Evolutionary conservation across 2,797 vertebrate genomes (phyloP).

Genomic region (Melanotaenia trifasciata): DNA sequence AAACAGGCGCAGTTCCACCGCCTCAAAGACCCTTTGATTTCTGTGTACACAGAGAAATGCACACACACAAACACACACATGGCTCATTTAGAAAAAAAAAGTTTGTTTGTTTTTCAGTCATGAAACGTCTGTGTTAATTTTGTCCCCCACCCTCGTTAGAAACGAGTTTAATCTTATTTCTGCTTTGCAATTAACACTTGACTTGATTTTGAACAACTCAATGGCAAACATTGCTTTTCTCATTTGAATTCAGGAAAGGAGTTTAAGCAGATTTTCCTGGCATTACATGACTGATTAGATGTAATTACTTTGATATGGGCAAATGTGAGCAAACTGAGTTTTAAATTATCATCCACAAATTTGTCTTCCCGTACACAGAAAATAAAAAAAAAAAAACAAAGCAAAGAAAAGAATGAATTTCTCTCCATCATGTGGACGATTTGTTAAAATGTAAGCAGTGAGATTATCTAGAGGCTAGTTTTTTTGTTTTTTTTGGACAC

Average conservation of each 20-base stretch:
- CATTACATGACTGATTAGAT: slow-evolving; percentile 45
- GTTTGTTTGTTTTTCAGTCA: background rate
- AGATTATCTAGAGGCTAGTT: slow-evolving; percentile 29
- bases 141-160: background rate
- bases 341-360: slow-evolving; percentile 29
- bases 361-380: slow-evolving; percentile 12
- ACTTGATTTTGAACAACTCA: slow-evolving; percentile 55
- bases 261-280: slow-evolving; percentile 43
- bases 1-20: slow-evolving; percentile 70
- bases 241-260: slow-evolving; percentile 45
- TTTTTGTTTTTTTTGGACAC: slow-evolving; percentile 31
- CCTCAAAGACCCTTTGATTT: slow-evolving; percentile 84
- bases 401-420: background rate
- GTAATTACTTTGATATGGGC: slow-evolving; percentile 47
- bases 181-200: slow-evolving; percentile 51
- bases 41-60: slow-evolving; percentile 52
- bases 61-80: slow-evolving; percentile 17
- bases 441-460: slow-evolving; percentile 28
- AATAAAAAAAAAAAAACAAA: background rate
- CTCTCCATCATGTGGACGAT: slow-evolving; percentile 31
- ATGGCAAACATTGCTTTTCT: slow-evolving; percentile 51
- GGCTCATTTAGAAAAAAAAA: background rate
- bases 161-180: slow-evolving; percentile 46
- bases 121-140: slow-evolving; percentile 25
- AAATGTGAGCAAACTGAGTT: slow-evolving; percentile 47